Evolutionary conservation across 1,140 invertebrate species (phyloP).

Genomic region (Cyclina sinensis): DNA sequence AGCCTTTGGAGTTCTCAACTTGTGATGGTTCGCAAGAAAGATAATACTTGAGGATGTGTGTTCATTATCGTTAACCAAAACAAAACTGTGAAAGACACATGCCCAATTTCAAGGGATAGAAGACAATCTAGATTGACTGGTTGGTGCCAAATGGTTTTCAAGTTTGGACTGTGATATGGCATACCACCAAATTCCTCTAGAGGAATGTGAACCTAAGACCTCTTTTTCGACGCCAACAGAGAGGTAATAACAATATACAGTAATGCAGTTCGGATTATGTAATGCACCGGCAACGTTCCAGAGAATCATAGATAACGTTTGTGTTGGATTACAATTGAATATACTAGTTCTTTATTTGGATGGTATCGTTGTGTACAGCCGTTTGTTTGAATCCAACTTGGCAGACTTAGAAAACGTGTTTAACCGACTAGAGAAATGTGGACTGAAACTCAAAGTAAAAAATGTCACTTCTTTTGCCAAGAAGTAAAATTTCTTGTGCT

Average conservation of each 20-base stretch:
- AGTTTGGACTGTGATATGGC: conserved; percentile 59
- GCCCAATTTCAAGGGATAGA: conserved; percentile 29
- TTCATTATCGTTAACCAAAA: conserved; percentile 76
- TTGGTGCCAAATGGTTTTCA: conserved; percentile 37
- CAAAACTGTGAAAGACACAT: conserved; percentile 34
- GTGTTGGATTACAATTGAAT: conserved; percentile 62
- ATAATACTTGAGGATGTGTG: conserved; percentile 10
- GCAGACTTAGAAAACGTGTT: too few relatives aligned
- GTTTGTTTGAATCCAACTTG: neutral
- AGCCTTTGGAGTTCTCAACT: neutral
- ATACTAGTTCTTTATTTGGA: conserved; percentile 73
- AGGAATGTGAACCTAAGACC: conserved; percentile 85
- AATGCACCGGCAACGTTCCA: conserved; percentile 80
- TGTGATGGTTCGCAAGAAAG: conserved; percentile 20
- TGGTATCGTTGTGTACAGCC: conserved; percentile 71
- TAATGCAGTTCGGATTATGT: conserved; percentile 78
- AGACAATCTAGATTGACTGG: conserved; percentile 44
- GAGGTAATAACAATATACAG: conserved; percentile 73
- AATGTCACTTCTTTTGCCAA: conserved; percentile 19
- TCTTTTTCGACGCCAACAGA: conserved; percentile 71
- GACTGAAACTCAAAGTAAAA: conserved; percentile 44
- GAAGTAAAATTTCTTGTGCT: conserved; percentile 34
- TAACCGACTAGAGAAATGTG: neutral
- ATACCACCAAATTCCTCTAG: conserved; percentile 67
- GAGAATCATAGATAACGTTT: conserved; percentile 31